Conservation (phyloP, 1,140 invertebrate species). For the Drosophila ananassae region DNA sequence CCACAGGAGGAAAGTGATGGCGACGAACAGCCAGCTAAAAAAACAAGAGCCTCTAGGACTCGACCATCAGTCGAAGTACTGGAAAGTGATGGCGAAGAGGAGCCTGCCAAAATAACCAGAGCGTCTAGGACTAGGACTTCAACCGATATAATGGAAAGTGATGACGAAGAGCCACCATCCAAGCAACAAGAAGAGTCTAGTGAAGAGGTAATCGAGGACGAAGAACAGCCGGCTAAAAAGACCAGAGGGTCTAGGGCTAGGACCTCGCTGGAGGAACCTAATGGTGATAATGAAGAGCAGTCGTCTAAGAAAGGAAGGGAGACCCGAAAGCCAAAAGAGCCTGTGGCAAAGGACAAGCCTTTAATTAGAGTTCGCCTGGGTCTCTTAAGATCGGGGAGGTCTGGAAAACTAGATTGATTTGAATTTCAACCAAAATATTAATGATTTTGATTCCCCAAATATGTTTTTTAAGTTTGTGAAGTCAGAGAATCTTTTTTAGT, state of each 20-base stretch:
- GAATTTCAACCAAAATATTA: neutral
- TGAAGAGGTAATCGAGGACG: too few relatives aligned
- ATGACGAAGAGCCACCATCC: neutral
- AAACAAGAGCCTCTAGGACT: neutral
- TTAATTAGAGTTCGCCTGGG: slow-evolving; percentile 8
- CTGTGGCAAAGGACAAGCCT: slow-evolving; percentile 1
- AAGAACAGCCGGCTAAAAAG: neutral
- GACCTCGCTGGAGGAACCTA: neutral
- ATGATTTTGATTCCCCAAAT: neutral
- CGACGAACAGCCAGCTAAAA: neutral
- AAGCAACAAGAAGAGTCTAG: too few relatives aligned
- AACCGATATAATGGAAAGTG: neutral
- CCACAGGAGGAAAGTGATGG: neutral
- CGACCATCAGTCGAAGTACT: neutral
- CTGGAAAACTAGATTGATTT: neutral
- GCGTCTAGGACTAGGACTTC: neutral
- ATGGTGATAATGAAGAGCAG: neutral
- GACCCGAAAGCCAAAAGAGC: neutral
- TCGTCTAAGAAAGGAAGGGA: neutral
- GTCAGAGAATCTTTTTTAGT: too few relatives aligned
- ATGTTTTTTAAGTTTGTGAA: too few relatives aligned
- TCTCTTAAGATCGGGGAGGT: slow-evolving; percentile 1
- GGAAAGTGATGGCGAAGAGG: neutral
- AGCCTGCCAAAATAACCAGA: neutral
- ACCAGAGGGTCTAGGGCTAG: neutral